A percentile compares a stretch with the other conserved stretches of the same genome.
Conservation (phyloP, 2,113 vertebrate species). For the Pelusios castaneus region DNA sequence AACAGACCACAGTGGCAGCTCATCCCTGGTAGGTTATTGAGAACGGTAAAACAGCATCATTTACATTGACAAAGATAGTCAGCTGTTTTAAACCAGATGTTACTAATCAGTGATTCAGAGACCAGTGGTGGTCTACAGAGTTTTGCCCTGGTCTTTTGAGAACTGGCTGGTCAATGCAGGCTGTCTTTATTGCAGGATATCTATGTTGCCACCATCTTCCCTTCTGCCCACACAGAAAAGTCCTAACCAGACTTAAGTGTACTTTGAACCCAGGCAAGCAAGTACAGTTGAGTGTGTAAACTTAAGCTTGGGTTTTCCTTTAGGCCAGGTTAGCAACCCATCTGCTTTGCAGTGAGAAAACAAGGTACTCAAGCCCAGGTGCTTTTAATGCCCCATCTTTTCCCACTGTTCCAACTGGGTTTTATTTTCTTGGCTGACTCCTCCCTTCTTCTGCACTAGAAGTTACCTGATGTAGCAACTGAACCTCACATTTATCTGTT, state of each 20-base stretch:
- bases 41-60: background rate
- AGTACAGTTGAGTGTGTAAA: background rate
- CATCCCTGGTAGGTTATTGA: background rate
- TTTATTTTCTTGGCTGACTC: background rate
- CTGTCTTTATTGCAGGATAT: background rate
- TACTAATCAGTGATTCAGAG: background rate
- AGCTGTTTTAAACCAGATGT: background rate
- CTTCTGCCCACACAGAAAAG: background rate
- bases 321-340: background rate
- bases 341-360: background rate
- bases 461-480: background rate
- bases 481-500: background rate
- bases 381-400: too few relatives aligned
- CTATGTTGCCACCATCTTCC: background rate
- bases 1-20: background rate
- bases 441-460: background rate
- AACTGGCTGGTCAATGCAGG: background rate
- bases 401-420: background rate
- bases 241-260: background rate
- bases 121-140: background rate
- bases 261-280: background rate
- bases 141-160: rapidly evolving
- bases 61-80: background rate
- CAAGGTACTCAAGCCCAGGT: background rate
- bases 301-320: background rate